A percentile compares a stretch with the other conserved stretches of the same genome.
Conservation (phyloP, 1,140 invertebrate genomes). For the Bradysia coprophila region DNA sequence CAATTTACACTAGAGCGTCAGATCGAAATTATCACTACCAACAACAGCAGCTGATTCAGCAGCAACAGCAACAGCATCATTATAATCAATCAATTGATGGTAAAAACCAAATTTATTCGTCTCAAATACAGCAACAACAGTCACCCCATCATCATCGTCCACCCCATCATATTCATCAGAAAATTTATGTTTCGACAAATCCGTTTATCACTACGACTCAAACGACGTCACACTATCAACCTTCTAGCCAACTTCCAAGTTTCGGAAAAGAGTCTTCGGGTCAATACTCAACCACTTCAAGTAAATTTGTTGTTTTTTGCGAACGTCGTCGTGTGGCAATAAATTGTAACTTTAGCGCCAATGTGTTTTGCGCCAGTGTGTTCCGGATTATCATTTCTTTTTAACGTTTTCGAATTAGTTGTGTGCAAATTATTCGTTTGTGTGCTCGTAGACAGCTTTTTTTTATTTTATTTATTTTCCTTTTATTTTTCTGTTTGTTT, state of each 20-base stretch:
- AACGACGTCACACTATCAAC: conserved; percentile 4
- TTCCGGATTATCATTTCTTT: too few relatives aligned
- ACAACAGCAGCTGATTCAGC: not conserved
- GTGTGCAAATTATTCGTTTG: too few relatives aligned
- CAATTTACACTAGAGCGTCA: conserved; percentile 12
- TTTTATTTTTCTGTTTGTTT: too few relatives aligned
- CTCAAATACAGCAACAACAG: conserved; percentile 5
- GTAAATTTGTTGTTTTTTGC: conserved; percentile 1
- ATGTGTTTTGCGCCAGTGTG: too few relatives aligned
- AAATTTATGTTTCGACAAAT: conserved; percentile 24
- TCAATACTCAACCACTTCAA: not conserved
- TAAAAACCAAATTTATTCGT: conserved; percentile 3
- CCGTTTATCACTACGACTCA: conserved; percentile 23
- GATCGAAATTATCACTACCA: not conserved
- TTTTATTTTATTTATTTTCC: too few relatives aligned
- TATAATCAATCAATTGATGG: not conserved
- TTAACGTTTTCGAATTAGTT: too few relatives aligned
- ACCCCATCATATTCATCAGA: conserved; percentile 21
- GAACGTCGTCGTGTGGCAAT: too few relatives aligned
- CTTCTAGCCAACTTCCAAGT: too few relatives aligned
- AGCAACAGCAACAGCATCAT: not conserved
- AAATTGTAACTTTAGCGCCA: too few relatives aligned
- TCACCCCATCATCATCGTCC: conserved; percentile 14
- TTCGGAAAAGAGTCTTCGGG: conserved; percentile 3
- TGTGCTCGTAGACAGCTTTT: too few relatives aligned